These are phyloP conservation scores for Spea bombifrons DNA, from an alignment of 2,113 vertebrate genomes.

Conservation along the genomic window DNA sequence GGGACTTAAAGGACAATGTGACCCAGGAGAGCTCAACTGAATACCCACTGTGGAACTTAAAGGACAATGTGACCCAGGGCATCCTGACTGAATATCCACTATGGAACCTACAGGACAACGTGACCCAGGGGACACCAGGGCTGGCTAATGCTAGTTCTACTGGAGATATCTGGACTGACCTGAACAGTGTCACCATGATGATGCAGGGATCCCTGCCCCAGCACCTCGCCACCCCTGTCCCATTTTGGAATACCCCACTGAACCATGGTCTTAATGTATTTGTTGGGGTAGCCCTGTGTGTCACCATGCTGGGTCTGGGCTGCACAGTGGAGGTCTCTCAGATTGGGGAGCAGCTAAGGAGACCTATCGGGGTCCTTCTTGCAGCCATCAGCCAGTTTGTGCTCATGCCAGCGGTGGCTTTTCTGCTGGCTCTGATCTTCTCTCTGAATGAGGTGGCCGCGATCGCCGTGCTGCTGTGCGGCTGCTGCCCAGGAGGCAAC, in stretches of 20 bases:
- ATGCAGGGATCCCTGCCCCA: neutral
- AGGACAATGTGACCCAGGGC: slow-evolving; percentile 21
- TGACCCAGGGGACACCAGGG: slow-evolving; percentile 1
- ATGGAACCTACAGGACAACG: slow-evolving; percentile 24
- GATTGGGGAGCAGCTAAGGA: slow-evolving; percentile 82
- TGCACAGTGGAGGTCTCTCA: slow-evolving; percentile 87
- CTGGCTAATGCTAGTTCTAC: neutral
- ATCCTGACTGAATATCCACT: neutral
- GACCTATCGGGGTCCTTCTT: slow-evolving; percentile 82
- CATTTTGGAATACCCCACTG: slow-evolving; percentile 82
- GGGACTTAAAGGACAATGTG: neutral
- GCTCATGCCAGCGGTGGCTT: slow-evolving; percentile 90
- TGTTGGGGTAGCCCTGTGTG: slow-evolving; percentile 85
- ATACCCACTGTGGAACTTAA: slow-evolving; percentile 16
- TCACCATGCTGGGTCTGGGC: slow-evolving; percentile 92
- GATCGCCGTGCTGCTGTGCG: slow-evolving; percentile 89
- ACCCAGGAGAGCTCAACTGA: slow-evolving; percentile 40
- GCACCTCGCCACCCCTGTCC: slow-evolving; percentile 32
- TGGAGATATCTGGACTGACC: slow-evolving; percentile 21
- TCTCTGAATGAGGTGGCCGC: slow-evolving; percentile 88
- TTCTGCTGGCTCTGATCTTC: slow-evolving; percentile 83
- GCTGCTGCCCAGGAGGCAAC: slow-evolving; percentile 94
- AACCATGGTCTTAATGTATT: slow-evolving; percentile 86
- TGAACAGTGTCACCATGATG: slow-evolving; percentile 1
- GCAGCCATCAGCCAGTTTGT: slow-evolving; percentile 90